Percentiles rank a stretch among this genome's conserved stretches.
Conservation (phyloP, 2,888 invertebrate species). For the Blastobasis adustella region DNA sequence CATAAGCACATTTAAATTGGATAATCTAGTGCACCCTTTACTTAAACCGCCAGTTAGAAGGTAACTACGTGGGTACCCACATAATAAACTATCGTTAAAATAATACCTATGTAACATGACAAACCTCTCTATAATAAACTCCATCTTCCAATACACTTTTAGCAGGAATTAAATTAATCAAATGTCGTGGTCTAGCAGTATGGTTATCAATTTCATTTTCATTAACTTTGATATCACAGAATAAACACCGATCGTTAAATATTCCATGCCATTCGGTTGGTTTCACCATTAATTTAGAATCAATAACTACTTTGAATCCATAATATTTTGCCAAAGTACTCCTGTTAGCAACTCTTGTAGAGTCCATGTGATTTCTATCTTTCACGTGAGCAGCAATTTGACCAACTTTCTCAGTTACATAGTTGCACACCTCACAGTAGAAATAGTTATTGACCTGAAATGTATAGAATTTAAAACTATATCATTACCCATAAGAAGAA, state of each 20-base stretch:
- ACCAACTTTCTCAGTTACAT: conserved; percentile 14
- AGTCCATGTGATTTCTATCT: conserved; percentile 24
- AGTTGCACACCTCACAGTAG: conserved; percentile 47
- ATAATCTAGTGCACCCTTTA: too few relatives aligned
- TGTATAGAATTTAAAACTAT: too few relatives aligned
- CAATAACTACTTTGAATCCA: conserved; percentile 17
- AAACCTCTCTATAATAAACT: conserved; percentile 34
- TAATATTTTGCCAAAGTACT: too few relatives aligned
- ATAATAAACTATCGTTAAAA: too few relatives aligned
- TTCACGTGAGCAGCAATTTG: conserved; percentile 26
- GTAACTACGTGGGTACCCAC: too few relatives aligned
- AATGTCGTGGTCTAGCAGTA: conserved; percentile 23
- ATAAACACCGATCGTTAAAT: conserved; percentile 25
- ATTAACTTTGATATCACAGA: conserved; percentile 24
- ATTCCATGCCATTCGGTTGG: conserved; percentile 40
- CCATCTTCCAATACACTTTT: conserved; percentile 18
- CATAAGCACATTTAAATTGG: too few relatives aligned
- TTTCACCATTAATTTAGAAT: conserved; percentile 25
- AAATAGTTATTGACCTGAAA: conserved; percentile 32
- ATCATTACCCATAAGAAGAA: too few relatives aligned
- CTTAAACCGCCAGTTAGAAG: too few relatives aligned
- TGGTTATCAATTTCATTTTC: conserved; percentile 23
- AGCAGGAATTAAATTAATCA: conserved; percentile 32
- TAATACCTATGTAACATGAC: conserved; percentile 1
- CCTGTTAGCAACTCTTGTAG: conserved; percentile 15